Base-by-base conservation (phyloP, 2,888 invertebrate genomes). In the Drosophila histrio region DNA sequence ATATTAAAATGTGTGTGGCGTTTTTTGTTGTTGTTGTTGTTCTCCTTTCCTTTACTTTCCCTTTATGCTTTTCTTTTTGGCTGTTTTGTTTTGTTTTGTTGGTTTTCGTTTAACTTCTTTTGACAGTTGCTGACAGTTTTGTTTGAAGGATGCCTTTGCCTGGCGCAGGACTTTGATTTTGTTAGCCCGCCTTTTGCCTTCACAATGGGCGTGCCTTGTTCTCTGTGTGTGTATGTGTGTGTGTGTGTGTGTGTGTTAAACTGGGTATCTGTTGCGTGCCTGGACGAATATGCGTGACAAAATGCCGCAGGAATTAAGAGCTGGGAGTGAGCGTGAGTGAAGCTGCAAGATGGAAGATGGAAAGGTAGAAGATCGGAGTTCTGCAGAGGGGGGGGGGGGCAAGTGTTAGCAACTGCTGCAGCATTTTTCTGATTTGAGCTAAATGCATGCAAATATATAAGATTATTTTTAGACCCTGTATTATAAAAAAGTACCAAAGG, bases 81-180 rank as follows among this genome's bases (percentile, higher is more conserved):
- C 28, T 61, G 50, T 43, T 54, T 28, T 60, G 46, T 61, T 69
- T 63, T 61, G 58, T 76, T 64, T 72, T 67, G 66, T 79, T 82
- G 64, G 79, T 73, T 81, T 82, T 80, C 81, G 81, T 80, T 83
- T 80, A 86, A 86, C 84, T 83, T 87, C 79, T 81, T 87, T 69
- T 87, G 87, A 83, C 87, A 87, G 87, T 84, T 87, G 83, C 81
- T 84, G 84, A 84, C 83, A 87, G 83, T 83, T 83, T 68, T 69
- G 68, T 72, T 81, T 84, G 81, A 83, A 79, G 87, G 77, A 86
- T 86, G 76, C 65, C 73, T 65, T 69, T 61, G 71, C 52, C 50
- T 49, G 47, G 38, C 72, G 24, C 63, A 72, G 43, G 41, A 68
- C 72, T 72, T 69, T 73, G 73, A 72, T 72, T 71, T 61, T 58